Base-by-base conservation (phyloP, 2,797 vertebrate species). In the Enteromius trimaculatus region DNA sequence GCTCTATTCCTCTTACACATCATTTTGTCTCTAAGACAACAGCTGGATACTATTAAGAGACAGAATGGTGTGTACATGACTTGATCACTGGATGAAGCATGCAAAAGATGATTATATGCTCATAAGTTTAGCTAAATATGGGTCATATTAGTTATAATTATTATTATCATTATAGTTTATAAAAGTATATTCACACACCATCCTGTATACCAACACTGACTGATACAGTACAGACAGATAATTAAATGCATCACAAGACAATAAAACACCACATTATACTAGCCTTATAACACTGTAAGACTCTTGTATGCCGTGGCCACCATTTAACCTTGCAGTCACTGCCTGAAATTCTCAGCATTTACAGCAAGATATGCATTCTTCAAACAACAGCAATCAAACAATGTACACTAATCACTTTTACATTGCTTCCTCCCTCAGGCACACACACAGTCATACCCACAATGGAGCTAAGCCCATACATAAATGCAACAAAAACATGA, bases 401-500 rank as follows among this genome's bases (percentile, higher is more conserved):
- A 82, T 53, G 71, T n/a, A 58, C 49, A 66, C 49, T 58, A 77
- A 82, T 77, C 34, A 77, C 47, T 68, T 55, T 68, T 16, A 77
- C 23, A 76, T 31, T 21, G 37, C 37, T 60, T 17, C 42, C 19
- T 47, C 75, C 65, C 65, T 47, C 51, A 60, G 17, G 47, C 74
- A 69, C 34, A 69, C 62, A 77, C 53, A 81, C 16, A 51, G 29
- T 49, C 58, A 65, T 64, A 55, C 13, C 55, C 39, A 77, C 49
- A 49, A 44, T 55, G 34, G 71, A 55, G 23, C 47, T 31, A 51
- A 37, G 26, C 55, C 44, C 69, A 80, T 74, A 49, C 69, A 84
- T 65, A 79, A 62, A 79, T 84, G 65, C 42, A 84, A 72, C 31
- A 74, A 29, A 79, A 84, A 77, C 49, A 68, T 82, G 49, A 82